Evolutionary conservation across 2,888 invertebrate genomes (phyloP).

Genomic region (Coenonympha glycerion): DNA sequence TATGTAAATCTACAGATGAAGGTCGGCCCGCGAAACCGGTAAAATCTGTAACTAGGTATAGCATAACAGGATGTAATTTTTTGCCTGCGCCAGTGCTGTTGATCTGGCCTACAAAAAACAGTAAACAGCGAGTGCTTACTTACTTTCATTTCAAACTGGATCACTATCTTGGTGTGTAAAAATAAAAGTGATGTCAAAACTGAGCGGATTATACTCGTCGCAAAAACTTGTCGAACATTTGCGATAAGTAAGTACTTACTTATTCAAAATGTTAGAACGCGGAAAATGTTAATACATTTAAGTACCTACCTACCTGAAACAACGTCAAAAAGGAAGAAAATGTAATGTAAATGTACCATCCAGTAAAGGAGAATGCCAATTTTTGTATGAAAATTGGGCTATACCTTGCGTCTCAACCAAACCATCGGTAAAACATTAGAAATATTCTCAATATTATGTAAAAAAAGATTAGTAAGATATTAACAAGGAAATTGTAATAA

Average conservation of each 20-base stretch:
- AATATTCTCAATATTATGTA: too few relatives aligned
- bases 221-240: background rate
- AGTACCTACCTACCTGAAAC: too few relatives aligned
- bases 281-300: too few relatives aligned
- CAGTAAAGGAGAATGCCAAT: too few relatives aligned
- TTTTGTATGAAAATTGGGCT: too few relatives aligned
- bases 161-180: conserved; percentile 14
- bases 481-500: too few relatives aligned
- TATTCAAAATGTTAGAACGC: background rate
- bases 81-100: conserved; percentile 35
- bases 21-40: conserved; percentile 51
- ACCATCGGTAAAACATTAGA: too few relatives aligned
- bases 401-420: too few relatives aligned
- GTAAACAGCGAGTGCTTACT: conserved; percentile 40
- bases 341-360: too few relatives aligned
- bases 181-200: conserved; percentile 18
- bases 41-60: conserved; percentile 28
- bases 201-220: conserved; percentile 11
- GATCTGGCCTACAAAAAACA: conserved; percentile 41
- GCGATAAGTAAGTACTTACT: too few relatives aligned
- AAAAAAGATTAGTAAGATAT: too few relatives aligned
- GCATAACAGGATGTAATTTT: conserved; percentile 46
- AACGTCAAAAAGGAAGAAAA: too few relatives aligned
- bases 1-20: conserved; percentile 39
- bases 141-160: conserved; percentile 31